A percentile compares a stretch with the other conserved stretches of the same genome.
phyloP scores from a whole-genome alignment of 1,140 invertebrate genomes.

The Drosophila ogumai region DNA sequence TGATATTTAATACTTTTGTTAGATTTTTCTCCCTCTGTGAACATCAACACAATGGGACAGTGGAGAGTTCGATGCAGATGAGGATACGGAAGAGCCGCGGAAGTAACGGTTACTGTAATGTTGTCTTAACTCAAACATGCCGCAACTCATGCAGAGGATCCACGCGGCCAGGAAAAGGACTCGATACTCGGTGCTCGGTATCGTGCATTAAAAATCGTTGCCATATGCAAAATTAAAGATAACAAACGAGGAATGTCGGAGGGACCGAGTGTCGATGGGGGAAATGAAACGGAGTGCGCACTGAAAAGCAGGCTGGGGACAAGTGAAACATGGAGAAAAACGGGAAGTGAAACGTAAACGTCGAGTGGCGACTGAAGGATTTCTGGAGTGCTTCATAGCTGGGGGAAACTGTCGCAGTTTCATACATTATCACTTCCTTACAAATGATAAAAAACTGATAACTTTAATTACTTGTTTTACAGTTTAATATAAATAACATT shows the following conservation, averaged over 20 bases:
- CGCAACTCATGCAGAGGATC: constrained; percentile 45
- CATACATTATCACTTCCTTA: neutral
- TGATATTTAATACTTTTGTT: neutral
- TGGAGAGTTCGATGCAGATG: constrained; percentile 53
- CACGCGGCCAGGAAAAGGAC: constrained; percentile 16
- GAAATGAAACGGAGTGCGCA: constrained; percentile 18
- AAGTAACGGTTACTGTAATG: constrained; percentile 74
- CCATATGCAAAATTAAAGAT: constrained; percentile 81
- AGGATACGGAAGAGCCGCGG: constrained; percentile 40
- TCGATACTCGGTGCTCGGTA: constrained; percentile 35
- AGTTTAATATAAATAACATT: neutral
- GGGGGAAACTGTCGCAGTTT: neutral
- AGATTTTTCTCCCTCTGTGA: neutral
- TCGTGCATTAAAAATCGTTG: constrained; percentile 81
- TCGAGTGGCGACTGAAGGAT: constrained; percentile 10
- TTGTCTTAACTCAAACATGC: constrained; percentile 81
- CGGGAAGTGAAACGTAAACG: constrained; percentile 10
- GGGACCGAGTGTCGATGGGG: constrained; percentile 3
- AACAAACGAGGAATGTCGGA: constrained; percentile 56
- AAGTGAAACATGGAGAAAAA: constrained; percentile 2
- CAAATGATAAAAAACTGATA: neutral
- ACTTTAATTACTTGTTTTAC: neutral
- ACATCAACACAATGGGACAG: constrained; percentile 11
- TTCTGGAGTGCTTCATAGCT: neutral
- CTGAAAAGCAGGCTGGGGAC: too few species aligned